These are phyloP conservation scores for Pseudocheirus occidentalis DNA, from an alignment of 2,797 vertebrate genomes.

Conservation along the genomic window DNA sequence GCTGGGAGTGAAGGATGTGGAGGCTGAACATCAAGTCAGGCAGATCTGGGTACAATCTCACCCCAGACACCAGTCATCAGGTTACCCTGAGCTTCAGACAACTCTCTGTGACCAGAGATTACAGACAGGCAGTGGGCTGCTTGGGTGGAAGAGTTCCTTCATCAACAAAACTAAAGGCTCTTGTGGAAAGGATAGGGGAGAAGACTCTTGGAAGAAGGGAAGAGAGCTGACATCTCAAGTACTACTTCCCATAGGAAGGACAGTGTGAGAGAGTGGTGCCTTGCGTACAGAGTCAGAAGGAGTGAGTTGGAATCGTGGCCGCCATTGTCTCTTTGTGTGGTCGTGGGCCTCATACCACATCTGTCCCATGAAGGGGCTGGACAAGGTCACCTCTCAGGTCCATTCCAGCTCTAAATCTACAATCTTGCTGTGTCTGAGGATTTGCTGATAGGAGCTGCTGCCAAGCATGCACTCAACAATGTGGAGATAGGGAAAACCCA, in stretches of 20 bases:
- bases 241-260: neutral
- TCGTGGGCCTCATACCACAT: neutral
- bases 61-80: neutral
- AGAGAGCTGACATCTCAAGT: neutral
- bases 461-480: neutral
- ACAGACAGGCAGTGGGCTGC: neutral
- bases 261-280: rapidly evolving
- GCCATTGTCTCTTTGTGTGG: neutral
- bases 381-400: neutral
- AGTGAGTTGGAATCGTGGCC: neutral
- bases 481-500: neutral
- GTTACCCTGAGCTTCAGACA: neutral
- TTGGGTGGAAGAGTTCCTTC: neutral
- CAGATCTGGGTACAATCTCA: neutral
- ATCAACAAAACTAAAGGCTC: neutral
- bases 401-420: neutral
- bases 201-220: neutral
- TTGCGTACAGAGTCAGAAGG: neutral
- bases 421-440: neutral
- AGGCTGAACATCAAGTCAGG: too few relatives aligned
- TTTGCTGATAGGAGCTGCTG: neutral
- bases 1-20: neutral
- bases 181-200: neutral
- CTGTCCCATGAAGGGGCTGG: neutral
- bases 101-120: neutral